Percentiles rank a stretch among this genome's conserved stretches.
Conservation (phyloP, 1,140 invertebrate genomes). For the Rhyzopertha dominica region DNA sequence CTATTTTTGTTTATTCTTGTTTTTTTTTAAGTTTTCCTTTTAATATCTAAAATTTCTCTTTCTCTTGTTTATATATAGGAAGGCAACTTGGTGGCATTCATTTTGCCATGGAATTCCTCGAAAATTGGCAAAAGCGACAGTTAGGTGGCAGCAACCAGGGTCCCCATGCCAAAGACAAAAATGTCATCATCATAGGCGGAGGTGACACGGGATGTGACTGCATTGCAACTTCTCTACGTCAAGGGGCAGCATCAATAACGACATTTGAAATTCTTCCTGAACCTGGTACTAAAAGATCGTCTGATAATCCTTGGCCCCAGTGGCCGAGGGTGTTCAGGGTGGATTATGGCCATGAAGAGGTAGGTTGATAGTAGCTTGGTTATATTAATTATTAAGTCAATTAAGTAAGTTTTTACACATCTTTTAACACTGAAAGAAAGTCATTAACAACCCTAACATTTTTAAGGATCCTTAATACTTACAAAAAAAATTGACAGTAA, state of each 20-base stretch:
- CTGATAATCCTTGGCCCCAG: constrained; percentile 97
- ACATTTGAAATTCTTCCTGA: constrained; percentile 97
- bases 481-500: too few relatives aligned
- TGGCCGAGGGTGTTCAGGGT: constrained; percentile 95
- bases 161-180: constrained; percentile 83
- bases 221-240: constrained; percentile 93
- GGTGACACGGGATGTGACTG: constrained; percentile 99
- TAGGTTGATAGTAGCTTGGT: too few relatives aligned
- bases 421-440: too few relatives aligned
- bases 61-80: constrained; percentile 17
- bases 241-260: constrained; percentile 94
- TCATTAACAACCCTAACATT: too few relatives aligned
- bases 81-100: constrained; percentile 70
- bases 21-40: too few relatives aligned
- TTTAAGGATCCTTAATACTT: too few relatives aligned
- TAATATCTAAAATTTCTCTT: neutral
- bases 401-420: too few relatives aligned
- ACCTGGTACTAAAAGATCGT: constrained; percentile 71
- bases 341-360: constrained; percentile 98
- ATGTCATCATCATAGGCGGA: constrained; percentile 96
- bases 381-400: too few relatives aligned
- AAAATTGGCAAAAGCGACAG: constrained; percentile 96
- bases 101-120: constrained; percentile 97
- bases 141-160: constrained; percentile 57
- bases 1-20: too few relatives aligned